phyloP scores from a whole-genome alignment of 2,888 invertebrate genomes.

The Drosophila nr. medialis region DNA sequence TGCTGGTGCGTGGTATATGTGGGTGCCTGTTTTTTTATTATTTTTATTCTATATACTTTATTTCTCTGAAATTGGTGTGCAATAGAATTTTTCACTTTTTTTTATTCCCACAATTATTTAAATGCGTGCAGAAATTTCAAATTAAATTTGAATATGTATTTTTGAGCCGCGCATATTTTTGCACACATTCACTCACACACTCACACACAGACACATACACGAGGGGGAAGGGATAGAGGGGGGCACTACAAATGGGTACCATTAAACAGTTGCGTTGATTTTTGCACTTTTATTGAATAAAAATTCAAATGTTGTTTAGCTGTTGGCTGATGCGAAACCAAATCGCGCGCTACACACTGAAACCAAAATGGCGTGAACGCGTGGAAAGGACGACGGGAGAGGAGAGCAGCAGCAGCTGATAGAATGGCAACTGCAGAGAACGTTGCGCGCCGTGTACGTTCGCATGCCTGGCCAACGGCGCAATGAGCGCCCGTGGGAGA shows the following conservation, averaged over 20 bases:
- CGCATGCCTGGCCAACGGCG: conserved; percentile 69
- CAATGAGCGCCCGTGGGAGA: conserved; percentile 74
- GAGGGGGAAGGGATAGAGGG: neutral
- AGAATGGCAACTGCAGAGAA: conserved; percentile 19
- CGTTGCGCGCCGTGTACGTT: conserved; percentile 67
- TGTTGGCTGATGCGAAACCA: conserved; percentile 31
- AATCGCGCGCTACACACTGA: conserved; percentile 44
- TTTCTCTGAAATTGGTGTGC: conserved; percentile 5
- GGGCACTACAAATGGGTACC: conserved; percentile 28
- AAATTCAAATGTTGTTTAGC: conserved; percentile 74
- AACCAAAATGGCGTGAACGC: conserved; percentile 41
- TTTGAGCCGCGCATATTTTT: conserved; percentile 67
- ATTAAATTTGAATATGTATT: conserved; percentile 76
- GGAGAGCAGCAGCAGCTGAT: conserved; percentile 3
- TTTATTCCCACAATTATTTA: conserved; percentile 70
- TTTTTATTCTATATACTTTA: conserved; percentile 16
- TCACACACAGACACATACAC: conserved; percentile 3
- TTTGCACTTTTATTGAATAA: conserved; percentile 73
- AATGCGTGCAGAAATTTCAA: conserved; percentile 77
- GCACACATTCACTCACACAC: conserved; percentile 26
- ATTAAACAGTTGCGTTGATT: conserved; percentile 58
- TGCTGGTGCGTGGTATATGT: conserved; percentile 11
- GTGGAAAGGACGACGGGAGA: conserved; percentile 25
- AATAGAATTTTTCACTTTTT: conserved; percentile 42
- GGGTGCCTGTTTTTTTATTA: neutral